Conservation (phyloP, 2,797 vertebrate species). For the Otus scops region DNA sequence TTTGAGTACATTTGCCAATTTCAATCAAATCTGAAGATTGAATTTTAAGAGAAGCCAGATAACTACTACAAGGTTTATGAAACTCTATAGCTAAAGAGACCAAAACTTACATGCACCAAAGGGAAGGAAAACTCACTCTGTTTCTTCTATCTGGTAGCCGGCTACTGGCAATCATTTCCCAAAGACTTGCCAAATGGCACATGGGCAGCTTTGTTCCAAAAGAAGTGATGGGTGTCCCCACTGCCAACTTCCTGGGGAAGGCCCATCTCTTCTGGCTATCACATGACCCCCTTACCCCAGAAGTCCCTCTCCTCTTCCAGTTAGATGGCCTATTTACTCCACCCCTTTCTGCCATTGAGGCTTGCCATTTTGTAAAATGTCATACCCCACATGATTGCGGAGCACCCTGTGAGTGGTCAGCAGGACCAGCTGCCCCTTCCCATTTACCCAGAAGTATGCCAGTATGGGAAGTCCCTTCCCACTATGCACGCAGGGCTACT, state of each 20-base stretch:
- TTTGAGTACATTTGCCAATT: neutral
- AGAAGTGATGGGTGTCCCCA: accelerated
- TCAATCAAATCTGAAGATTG: neutral
- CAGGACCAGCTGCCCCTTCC: neutral
- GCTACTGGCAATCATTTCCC: neutral
- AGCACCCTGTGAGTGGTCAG: neutral
- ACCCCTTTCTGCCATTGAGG: neutral
- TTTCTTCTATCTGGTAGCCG: neutral
- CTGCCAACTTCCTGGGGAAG: neutral
- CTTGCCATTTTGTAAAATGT: neutral
- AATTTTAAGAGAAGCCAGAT: neutral
- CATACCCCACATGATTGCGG: accelerated
- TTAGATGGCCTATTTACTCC: neutral
- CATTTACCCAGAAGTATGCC: neutral
- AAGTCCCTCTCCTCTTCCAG: neutral
- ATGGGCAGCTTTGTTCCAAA: accelerated
- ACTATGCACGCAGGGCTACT: accelerated
- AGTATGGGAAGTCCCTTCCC: neutral
- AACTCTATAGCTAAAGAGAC: neutral
- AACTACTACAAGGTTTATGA: neutral
- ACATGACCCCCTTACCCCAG: no score
- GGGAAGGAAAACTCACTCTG: neutral
- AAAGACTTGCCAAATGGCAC: accelerated
- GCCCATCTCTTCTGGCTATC: no score
- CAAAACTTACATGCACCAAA: neutral